Base-by-base conservation (phyloP, 2,888 invertebrate species). In the Nomada flava region DNA sequence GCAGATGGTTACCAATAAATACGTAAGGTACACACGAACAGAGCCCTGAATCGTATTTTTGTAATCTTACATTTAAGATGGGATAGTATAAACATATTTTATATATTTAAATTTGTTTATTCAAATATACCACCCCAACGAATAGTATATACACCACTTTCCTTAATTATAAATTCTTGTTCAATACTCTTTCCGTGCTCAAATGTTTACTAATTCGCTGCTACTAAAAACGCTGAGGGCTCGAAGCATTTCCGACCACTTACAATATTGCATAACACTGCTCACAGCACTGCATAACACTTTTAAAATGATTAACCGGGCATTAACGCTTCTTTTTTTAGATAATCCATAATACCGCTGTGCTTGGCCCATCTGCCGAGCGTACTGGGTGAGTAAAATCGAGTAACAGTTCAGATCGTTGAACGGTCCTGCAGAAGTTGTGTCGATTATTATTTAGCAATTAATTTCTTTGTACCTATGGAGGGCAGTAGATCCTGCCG, bases 281-380 rank as follows among this genome's bases (percentile, higher is more conserved):
- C 26, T 44, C 13, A 26, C 26, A 47, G 23, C 10, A 1, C 13
- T 5, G n/a, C 23, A 71, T 50, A 76, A 76, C 20, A 29, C 20
- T 62, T 42, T 10, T 20, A 59, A 18, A 29, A 26, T 23, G n/a
- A 86, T 69, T 86, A 87, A 87, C 75, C 36, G 68, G 20, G 74
- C 72, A 74, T 79, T 79, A 79, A 83, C 75, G 76, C 76, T 79
- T 92, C 89, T 26, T 84, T 95, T 95, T 95, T n/a, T 94, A 96
- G 96, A 96, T 96, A 95, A 96, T 96, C 92, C 96, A 96, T 93
- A 95, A 95, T 93, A 95, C 95, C 86, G 92, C 95, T 83, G 94
- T 95, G 89, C 92, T 95, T 88, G 94, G 94, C 85, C 94, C 95
- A 87, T 93, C 94, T 88, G 94, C 94, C 88, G 95, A 96, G 93